These are phyloP conservation scores for Gryllus longicercus DNA, from an alignment of 2,888 invertebrate genomes.

Conservation along the genomic window DNA sequence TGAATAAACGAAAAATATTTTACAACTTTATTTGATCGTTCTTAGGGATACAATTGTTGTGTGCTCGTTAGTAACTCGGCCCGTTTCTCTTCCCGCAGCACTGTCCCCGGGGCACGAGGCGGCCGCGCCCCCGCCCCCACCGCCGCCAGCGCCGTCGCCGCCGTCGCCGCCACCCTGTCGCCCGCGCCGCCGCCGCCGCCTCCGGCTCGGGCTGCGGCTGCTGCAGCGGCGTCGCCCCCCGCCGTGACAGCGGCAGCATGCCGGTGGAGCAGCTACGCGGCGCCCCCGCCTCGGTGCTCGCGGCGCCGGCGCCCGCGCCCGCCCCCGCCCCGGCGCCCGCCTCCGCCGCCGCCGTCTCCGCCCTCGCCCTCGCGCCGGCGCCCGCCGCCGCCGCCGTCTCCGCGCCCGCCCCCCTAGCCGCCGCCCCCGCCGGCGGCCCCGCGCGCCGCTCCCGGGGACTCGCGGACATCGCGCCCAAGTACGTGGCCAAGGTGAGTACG, in stretches of 20 bases:
- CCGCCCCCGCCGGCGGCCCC: not conserved
- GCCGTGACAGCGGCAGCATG: not conserved
- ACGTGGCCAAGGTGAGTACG: constrained; percentile 38
- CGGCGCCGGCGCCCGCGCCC: not conserved
- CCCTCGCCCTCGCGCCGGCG: not conserved
- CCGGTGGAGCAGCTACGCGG: not conserved
- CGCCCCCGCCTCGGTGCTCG: not conserved
- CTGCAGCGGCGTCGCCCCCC: not conserved
- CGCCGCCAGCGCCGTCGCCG: not conserved
- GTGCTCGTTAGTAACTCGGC: not conserved
- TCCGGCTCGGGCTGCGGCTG: not conserved
- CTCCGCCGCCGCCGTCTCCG: not conserved
- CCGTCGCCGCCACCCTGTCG: not conserved
- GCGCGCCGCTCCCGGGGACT: constrained; percentile 36
- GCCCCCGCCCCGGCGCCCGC: not conserved
- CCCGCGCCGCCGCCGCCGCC: not conserved
- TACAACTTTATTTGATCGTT: too few species aligned
- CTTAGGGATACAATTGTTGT: not conserved
- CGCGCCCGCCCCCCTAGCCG: not conserved
- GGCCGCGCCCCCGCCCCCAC: not conserved
- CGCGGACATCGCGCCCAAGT: constrained; percentile 41
- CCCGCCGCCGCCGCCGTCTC: not conserved
- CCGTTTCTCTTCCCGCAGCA: not conserved
- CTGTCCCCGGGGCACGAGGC: not conserved
- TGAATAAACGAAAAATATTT: too few species aligned